A percentile compares a stretch with the other conserved stretches of the same genome.
Evolutionary conservation across 2,888 invertebrate genomes (phyloP).

Genomic region (Galerucella nymphaeae): DNA sequence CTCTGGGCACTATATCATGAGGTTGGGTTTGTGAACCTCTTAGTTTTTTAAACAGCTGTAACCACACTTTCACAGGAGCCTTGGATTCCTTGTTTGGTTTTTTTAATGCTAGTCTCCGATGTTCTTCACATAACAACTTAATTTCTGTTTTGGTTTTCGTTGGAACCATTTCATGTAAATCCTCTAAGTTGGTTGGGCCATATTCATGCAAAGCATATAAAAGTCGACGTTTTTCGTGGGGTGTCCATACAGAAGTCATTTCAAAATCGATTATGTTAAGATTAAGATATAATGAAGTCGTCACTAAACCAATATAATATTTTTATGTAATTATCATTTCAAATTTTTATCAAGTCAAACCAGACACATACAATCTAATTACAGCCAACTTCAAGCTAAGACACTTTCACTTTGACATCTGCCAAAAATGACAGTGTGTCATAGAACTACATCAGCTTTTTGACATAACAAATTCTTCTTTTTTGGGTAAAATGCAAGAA

Average conservation of each 20-base stretch:
- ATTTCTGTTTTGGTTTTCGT: conserved; percentile 55
- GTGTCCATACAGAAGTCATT: conserved; percentile 49
- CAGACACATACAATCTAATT: too few relatives aligned
- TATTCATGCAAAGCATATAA: conserved; percentile 52
- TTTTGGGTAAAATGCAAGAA: too few relatives aligned
- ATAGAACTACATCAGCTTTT: too few relatives aligned
- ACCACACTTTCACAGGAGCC: conserved; percentile 57
- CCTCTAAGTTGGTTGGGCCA: conserved; percentile 54
- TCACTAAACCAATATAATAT: too few relatives aligned
- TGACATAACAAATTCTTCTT: too few relatives aligned
- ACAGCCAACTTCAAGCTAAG: too few relatives aligned
- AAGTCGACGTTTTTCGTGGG: conserved; percentile 53
- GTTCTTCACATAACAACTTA: conserved; percentile 52
- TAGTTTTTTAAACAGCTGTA: conserved; percentile 51
- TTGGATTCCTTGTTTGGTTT: conserved; percentile 36
- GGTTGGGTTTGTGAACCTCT: conserved; percentile 37
- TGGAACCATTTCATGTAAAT: conserved; percentile 54
- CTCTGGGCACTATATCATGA: conserved; percentile 54
- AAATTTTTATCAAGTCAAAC: too few relatives aligned
- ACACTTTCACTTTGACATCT: too few relatives aligned
- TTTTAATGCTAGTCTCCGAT: conserved; percentile 50
- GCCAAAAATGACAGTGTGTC: too few relatives aligned
- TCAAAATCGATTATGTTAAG: not conserved
- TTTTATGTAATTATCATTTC: too few relatives aligned
- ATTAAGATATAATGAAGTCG: too few relatives aligned